phyloP scores from a whole-genome alignment of 2,797 vertebrate species.

The Hozukius guyotensis region DNA sequence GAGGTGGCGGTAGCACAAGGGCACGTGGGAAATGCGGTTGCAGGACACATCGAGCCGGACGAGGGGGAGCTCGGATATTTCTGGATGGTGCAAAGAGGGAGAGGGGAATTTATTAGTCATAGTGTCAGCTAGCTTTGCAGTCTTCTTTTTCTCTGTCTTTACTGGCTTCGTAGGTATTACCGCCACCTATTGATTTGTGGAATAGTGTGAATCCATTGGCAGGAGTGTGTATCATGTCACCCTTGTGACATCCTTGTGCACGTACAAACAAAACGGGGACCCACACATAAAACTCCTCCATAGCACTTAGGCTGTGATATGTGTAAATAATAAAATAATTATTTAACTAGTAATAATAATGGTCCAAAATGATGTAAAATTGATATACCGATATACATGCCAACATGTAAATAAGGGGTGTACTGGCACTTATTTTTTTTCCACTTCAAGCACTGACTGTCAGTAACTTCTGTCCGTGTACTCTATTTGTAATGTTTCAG shows the following conservation, averaged over 20 bases:
- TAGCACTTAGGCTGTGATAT: too few relatives aligned
- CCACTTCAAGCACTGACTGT: neutral
- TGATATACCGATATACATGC: too few relatives aligned
- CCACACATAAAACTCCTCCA: neutral
- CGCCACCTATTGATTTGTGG: neutral
- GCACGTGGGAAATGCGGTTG: conserved; percentile 89
- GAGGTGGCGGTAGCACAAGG: conserved; percentile 90
- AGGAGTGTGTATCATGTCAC: neutral
- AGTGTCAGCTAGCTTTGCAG: neutral
- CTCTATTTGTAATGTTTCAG: neutral
- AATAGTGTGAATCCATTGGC: neutral
- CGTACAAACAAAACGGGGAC: too few relatives aligned
- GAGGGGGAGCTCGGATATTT: conserved; percentile 90
- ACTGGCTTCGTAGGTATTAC: neutral
- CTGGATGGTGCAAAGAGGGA: conserved; percentile 66
- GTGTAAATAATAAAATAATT: too few relatives aligned
- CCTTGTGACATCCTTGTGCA: too few relatives aligned
- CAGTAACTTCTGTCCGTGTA: neutral
- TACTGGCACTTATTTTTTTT: neutral
- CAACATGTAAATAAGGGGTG: too few relatives aligned
- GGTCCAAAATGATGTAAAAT: too few relatives aligned
- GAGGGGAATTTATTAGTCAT: neutral
- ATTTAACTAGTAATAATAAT: too few relatives aligned
- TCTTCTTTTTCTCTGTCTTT: neutral
- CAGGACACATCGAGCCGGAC: conserved; percentile 93